Evolutionary conservation across 2,113 vertebrate species (phyloP), one percentile per base, ranked within the genome.

Genomic region (Astur gentilis): DNA sequence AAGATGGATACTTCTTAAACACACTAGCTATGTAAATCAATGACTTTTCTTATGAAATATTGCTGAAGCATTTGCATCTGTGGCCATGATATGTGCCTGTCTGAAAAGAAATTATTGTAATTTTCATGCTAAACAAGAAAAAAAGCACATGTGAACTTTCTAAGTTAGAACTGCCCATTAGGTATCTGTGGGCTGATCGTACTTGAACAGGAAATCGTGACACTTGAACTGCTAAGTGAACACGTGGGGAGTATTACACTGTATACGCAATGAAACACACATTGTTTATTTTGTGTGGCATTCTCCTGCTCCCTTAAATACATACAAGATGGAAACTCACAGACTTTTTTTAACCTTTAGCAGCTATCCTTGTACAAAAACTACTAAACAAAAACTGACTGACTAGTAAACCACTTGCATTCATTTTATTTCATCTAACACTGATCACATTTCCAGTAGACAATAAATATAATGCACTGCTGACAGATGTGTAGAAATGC

Each of bases 321-420:
- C 69, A 73, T 76, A 79, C 70, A 89, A 65, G 70, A 78, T 66
- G 85, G 90, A 89, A 95, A 92, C 17, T 62, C 50, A 14, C 19
- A 60, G 88, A 78, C 66, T 81, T 92, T 92, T 92, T 92, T 94
- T 95, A 95, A 94, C 89, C 77, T 96, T 96, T 87, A 92, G 49
- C 80, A 91, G 57, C 66, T 80, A 10, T 65, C 52, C 79, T 88
- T 77, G 18, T 64, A 42, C 21, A 76, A 77, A 89, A 87, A 93
- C 57, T 79, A 36, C 70, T 54, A 80, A 91, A 95, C 73, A 89
- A 83, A 91, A 90, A 9, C 36, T 27, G 26, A 27, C 1, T 1
- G 61, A n/a, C 75, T 44, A 87, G 77, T 85, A 96, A 95, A 91
- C 81, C 58, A 60, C 47, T 75, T 44, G 36, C 52, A 40, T 85